Conservation (phyloP, 1,140 invertebrate species). For the Littorina saxatilis region DNA sequence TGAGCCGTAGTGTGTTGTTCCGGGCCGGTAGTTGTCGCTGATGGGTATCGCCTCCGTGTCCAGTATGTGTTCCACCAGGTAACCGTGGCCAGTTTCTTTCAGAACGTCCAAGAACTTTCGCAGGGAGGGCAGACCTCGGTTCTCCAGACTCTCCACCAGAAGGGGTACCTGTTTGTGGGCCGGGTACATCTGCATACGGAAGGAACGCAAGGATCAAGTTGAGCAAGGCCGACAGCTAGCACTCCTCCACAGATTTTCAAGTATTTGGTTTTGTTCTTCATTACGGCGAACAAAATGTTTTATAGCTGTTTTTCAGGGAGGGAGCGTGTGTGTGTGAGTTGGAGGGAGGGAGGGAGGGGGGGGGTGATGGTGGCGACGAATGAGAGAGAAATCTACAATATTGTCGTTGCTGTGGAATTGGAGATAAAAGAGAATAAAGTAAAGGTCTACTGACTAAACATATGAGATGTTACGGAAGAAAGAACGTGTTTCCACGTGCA, state of each 20-base stretch:
- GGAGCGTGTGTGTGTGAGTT: neutral
- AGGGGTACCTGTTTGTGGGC: conserved; percentile 38
- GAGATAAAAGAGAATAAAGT: too few species aligned
- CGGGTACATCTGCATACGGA: conserved; percentile 20
- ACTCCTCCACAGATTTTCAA: neutral
- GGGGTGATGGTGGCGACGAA: neutral
- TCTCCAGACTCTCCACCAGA: conserved; percentile 38
- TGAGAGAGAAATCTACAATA: too few species aligned
- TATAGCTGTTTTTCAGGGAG: neutral
- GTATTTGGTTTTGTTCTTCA: neutral
- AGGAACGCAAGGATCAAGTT: too few species aligned
- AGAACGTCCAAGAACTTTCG: conserved; percentile 50
- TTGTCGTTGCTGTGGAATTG: too few species aligned
- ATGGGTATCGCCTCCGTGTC: conserved; percentile 45
- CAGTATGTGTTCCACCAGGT: conserved; percentile 45
- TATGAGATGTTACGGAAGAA: too few species aligned
- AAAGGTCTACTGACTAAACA: too few species aligned
- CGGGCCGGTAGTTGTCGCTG: neutral
- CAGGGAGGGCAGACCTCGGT: conserved; percentile 38
- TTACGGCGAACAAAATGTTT: neutral
- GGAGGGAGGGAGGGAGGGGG: conserved; percentile 5
- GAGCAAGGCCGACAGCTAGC: too few species aligned
- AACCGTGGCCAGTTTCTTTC: conserved; percentile 44
- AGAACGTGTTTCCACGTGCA: too few species aligned
- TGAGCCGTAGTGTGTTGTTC: neutral